A percentile compares a stretch with the other conserved stretches of the same genome.
phyloP scores from a whole-genome alignment of 1,140 invertebrate species.

The Choristoneura fumiferana region DNA sequence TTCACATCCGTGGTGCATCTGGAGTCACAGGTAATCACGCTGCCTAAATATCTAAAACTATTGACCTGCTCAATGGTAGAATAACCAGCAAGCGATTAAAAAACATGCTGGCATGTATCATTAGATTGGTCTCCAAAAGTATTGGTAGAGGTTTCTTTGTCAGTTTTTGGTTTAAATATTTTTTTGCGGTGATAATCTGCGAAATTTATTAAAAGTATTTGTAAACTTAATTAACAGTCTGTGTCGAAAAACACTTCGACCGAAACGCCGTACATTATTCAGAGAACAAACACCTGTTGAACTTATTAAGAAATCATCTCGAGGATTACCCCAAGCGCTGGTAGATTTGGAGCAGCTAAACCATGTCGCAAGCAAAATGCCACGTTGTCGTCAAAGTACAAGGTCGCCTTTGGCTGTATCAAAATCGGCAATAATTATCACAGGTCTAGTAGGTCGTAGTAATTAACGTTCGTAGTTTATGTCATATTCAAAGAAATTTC shows the following conservation, averaged over 20 bases:
- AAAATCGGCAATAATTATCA: not conserved
- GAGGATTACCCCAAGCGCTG: conserved; percentile 12
- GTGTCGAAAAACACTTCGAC: not conserved
- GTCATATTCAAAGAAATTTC: conserved; percentile 1
- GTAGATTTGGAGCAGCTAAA: not conserved
- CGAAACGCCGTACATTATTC: not conserved
- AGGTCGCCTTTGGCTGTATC: not conserved
- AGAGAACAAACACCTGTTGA: conserved; percentile 2
- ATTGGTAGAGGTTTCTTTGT: too few species aligned
- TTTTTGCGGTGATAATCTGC: too few species aligned
- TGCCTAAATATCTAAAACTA: too few species aligned
- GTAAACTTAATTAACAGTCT: too few species aligned
- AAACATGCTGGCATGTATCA: too few species aligned
- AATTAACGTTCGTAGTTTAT: not conserved
- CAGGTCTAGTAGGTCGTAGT: not conserved
- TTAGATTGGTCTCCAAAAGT: too few species aligned
- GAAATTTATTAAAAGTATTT: too few species aligned
- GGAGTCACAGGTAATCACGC: too few species aligned
- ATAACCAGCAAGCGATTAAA: too few species aligned
- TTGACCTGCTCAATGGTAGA: too few species aligned
- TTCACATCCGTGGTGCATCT: too few species aligned
- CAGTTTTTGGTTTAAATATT: too few species aligned
- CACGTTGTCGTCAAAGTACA: not conserved
- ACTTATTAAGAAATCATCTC: conserved; percentile 12
- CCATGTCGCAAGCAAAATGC: not conserved